Percentiles rank a stretch among this genome's conserved stretches.
These are phyloP conservation scores for Hydraecia micacea DNA, from an alignment of 2,888 invertebrate genomes.

Conservation along the genomic window DNA sequence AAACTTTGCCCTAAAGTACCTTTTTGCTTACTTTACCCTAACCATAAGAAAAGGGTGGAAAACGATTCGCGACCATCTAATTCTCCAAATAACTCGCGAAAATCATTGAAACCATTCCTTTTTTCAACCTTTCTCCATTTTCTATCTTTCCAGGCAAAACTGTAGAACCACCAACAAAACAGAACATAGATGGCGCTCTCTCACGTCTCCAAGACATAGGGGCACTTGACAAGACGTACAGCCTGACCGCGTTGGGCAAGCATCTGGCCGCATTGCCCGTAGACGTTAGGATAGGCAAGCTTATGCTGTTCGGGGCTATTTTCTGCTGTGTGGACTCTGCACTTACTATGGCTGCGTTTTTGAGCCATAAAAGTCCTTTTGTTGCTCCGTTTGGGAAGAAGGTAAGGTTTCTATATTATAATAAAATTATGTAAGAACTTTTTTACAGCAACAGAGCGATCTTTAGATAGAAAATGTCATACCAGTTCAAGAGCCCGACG, in stretches of 20 bases:
- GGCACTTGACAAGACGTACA: constrained; percentile 93
- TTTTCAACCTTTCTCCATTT: not conserved
- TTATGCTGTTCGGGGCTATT: constrained; percentile 97
- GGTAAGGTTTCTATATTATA: constrained; percentile 55
- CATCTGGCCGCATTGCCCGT: constrained; percentile 97
- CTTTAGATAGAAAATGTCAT: no score
- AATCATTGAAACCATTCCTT: no score
- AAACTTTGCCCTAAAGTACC: no score
- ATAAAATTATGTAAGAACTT: no score
- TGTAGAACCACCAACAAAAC: constrained; percentile 93
- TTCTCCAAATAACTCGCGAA: no score
- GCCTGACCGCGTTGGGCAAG: constrained; percentile 95
- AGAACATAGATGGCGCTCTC: constrained; percentile 93
- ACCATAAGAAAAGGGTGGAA: no score
- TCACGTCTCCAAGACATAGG: constrained; percentile 94
- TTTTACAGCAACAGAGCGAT: no score
- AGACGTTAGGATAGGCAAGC: constrained; percentile 97
- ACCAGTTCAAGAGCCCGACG: no score
- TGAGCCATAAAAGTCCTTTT: constrained; percentile 95
- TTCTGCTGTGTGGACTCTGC: constrained; percentile 98
- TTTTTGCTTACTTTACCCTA: no score
- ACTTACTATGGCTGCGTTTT: constrained; percentile 96
- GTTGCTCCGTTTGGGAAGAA: constrained; percentile 93
- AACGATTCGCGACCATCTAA: no score
- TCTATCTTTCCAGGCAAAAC: constrained; percentile 88